Percentiles rank a stretch among this genome's conserved stretches.
Evolutionary conservation across 2,888 invertebrate species (phyloP).

Genomic region (Torymus aiolomorphi): DNA sequence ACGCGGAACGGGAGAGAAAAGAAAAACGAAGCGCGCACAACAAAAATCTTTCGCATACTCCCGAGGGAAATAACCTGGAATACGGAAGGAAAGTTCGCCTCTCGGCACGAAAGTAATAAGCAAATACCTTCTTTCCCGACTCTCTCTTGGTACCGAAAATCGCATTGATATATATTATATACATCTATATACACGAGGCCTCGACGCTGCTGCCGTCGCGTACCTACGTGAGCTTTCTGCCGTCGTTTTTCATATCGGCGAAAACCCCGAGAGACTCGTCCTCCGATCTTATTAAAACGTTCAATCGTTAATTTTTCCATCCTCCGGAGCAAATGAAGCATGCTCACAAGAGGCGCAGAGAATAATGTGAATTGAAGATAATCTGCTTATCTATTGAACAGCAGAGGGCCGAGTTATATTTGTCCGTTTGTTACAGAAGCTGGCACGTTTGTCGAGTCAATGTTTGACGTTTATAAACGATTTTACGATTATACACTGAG

Average conservation of each 20-base stretch:
- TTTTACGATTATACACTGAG: background rate
- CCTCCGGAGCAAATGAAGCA: too few species aligned
- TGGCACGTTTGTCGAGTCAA: slow-evolving; percentile 9
- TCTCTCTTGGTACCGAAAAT: slow-evolving; percentile 15
- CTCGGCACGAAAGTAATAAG: slow-evolving; percentile 46
- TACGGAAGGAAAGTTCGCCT: slow-evolving; percentile 43
- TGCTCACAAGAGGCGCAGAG: too few species aligned
- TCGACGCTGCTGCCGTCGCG: too few species aligned
- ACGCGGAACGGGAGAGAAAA: background rate
- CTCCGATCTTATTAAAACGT: too few species aligned
- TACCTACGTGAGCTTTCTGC: too few species aligned
- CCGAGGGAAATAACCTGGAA: slow-evolving; percentile 42
- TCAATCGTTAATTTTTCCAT: too few species aligned
- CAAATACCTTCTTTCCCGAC: slow-evolving; percentile 44
- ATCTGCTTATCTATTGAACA: too few species aligned
- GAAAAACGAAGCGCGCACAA: background rate
- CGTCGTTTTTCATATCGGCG: too few species aligned
- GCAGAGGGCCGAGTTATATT: too few species aligned
- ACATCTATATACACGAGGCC: too few species aligned
- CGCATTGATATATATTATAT: slow-evolving; percentile 13
- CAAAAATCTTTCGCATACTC: slow-evolving; percentile 32
- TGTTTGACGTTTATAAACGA: background rate
- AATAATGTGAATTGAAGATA: too few species aligned
- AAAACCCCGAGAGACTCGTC: too few species aligned
- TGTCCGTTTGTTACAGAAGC: background rate